Percentiles rank a stretch among this genome's conserved stretches.
These are phyloP conservation scores for Rhagonycha lutea DNA, from an alignment of 2,888 invertebrate genomes.

Conservation along the genomic window DNA sequence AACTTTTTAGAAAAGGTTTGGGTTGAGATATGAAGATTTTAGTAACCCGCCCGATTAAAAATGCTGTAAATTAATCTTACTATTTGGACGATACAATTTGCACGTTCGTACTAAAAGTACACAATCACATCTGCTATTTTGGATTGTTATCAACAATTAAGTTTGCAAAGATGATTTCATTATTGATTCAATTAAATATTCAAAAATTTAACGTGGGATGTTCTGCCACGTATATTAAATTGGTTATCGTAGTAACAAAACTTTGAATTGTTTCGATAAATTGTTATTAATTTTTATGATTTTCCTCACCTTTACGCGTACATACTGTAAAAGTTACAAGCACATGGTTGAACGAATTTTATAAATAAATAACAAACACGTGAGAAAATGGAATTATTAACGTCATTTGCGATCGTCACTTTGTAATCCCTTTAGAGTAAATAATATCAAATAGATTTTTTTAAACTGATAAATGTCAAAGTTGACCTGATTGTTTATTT, in stretches of 20 bases:
- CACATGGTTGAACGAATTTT: background rate
- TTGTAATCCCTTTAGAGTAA: background rate
- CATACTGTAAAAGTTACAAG: background rate
- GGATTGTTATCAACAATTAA: background rate
- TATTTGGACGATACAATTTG: background rate
- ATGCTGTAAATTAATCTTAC: background rate
- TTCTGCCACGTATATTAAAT: background rate
- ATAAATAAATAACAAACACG: background rate
- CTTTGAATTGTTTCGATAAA: background rate
- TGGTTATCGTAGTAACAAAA: background rate
- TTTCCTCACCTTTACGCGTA: no score
- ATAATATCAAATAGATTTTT: background rate
- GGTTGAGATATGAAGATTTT: background rate
- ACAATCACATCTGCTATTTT: background rate
- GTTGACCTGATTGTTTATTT: no score
- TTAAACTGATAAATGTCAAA: no score
- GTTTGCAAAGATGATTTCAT: background rate
- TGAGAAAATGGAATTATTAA: background rate
- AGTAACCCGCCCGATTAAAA: background rate
- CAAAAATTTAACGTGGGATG: background rate
- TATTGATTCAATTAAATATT: background rate
- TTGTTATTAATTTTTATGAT: background rate
- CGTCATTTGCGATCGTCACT: background rate
- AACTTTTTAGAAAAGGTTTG: background rate
- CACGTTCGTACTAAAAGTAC: background rate